Conservation (phyloP, 2,113 vertebrate genomes). For the Oreotrochilus melanogaster region DNA sequence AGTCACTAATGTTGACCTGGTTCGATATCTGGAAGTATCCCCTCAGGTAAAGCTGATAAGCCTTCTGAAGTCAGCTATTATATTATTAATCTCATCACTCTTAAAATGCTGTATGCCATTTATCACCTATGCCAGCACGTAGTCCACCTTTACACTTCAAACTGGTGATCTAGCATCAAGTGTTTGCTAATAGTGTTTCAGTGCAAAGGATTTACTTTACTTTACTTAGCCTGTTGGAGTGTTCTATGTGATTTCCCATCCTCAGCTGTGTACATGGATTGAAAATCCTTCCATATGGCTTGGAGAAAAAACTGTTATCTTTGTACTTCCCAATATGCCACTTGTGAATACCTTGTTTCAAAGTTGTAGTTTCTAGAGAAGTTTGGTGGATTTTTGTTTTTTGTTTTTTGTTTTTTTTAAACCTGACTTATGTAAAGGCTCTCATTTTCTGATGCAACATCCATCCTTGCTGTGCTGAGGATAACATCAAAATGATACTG, state of each 20-base stretch:
- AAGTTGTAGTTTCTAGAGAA: background rate
- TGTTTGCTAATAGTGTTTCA: slow-evolving; percentile 22
- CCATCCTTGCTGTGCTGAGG: background rate
- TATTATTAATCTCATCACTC: slow-evolving; percentile 52
- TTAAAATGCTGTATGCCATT: slow-evolving; percentile 43
- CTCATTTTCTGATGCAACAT: background rate
- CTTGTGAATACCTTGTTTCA: slow-evolving; percentile 29
- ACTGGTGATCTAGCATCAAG: background rate
- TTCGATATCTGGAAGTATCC: slow-evolving; percentile 51
- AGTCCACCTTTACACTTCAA: slow-evolving; percentile 24
- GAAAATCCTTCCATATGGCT: slow-evolving; percentile 58
- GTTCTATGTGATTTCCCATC: background rate
- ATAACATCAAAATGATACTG: background rate
- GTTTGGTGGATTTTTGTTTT: too few species aligned
- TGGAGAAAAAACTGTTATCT: slow-evolving; percentile 55
- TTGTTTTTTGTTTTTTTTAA: background rate
- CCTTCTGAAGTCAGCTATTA: slow-evolving; percentile 46
- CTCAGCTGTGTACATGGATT: background rate
- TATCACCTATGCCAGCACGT: slow-evolving; percentile 44
- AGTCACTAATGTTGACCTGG: background rate
- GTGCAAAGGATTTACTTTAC: slow-evolving; percentile 50
- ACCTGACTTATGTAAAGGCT: background rate
- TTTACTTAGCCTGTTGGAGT: slow-evolving; percentile 28
- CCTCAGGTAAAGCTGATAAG: slow-evolving; percentile 18
- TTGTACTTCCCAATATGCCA: slow-evolving; percentile 36